Evolutionary conservation across 2,888 invertebrate genomes (phyloP).

Genomic region (Bhutanitis thaidina): DNA sequence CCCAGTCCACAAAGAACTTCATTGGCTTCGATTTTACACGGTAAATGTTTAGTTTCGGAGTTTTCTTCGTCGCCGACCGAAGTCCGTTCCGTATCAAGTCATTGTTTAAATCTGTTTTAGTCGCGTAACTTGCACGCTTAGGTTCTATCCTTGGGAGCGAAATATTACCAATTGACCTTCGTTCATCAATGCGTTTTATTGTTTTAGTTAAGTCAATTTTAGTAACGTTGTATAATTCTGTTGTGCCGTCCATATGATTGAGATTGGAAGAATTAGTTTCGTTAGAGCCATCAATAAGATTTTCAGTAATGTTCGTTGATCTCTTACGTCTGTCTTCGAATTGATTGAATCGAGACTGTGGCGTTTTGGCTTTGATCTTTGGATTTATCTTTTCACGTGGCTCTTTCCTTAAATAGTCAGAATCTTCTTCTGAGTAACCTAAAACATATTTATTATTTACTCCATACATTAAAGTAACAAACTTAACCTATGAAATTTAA

Average conservation of each 20-base stretch:
- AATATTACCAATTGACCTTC: conserved; percentile 5
- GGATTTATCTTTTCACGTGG: conserved; percentile 3
- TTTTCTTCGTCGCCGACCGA: conserved; percentile 19
- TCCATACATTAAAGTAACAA: too few relatives aligned
- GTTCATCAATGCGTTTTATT: background rate
- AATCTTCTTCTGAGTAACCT: conserved; percentile 41
- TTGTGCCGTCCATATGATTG: conserved; percentile 3
- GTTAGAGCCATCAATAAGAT: conserved; percentile 5
- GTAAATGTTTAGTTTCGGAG: conserved; percentile 29
- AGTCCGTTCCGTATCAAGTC: conserved; percentile 10
- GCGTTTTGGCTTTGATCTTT: conserved; percentile 18
- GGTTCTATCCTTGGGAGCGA: background rate
- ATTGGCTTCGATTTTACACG: conserved; percentile 29
- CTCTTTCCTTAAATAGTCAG: conserved; percentile 25
- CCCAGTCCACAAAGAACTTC: conserved; percentile 28
- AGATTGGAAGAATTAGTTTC: conserved; percentile 1
- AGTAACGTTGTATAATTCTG: conserved; percentile 11
- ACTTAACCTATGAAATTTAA: too few relatives aligned
- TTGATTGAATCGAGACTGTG: conserved; percentile 18
- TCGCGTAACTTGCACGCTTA: background rate
- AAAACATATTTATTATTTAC: too few relatives aligned
- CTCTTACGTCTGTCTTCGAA: conserved; percentile 43
- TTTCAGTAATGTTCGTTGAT: conserved; percentile 33
- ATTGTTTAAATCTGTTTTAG: conserved; percentile 2
- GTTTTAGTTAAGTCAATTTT: background rate